Base-by-base conservation (phyloP, 37 sponge, comb jelly and placozoan species). In the Aphrocallistes beatrix region DNA sequence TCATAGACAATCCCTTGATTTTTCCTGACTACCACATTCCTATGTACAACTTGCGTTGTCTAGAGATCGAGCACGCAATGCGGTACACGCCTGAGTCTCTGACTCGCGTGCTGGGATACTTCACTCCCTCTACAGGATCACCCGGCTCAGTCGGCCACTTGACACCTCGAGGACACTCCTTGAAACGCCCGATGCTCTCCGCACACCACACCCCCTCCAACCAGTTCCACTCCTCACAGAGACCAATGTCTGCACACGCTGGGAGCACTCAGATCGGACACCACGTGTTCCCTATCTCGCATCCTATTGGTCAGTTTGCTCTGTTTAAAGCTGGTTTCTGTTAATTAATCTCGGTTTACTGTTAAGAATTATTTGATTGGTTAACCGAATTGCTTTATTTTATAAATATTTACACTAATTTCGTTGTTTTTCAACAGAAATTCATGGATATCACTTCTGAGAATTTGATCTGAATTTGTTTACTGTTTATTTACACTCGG, bases 71-170 rank as follows among this genome's bases (percentile, higher is more conserved):
- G 28, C 75, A 60, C 34, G 75, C 75, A 6, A 60, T 60, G 75
- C 75, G 75, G 6, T 60, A 25, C 75, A 60, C 75, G 75, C 75
- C 75, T 60, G 75, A 60, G 75, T 32, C 75, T 13, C 10, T 60
- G 75, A 6, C 8, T 28, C 25, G 75, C 6, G 3, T 1, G 3
- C n/a, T 60, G 6, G 75, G 75, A 21, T 30, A 60, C 6, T 60
- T 30, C 6, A 60, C 75, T 6, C 75, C 75, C 32, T 60, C 75
- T 13, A 60, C 17, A 19, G 75, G 75, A 13, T 60, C 75, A 3
- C 32, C 75, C 34, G 75, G 75, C 28, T 60, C 75, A 1, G 75
- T 60, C 6, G 75, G 75, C 10, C 75, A 60, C 75, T 13, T 60
- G 34, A 60, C 75, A 60, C 75, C 75, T 60, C 75, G 75, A 3